A percentile compares a stretch with the other conserved stretches of the same genome.
These are phyloP conservation scores for Acinonyx jubatus DNA, from an alignment of 2,113 vertebrate genomes.

Conservation along the genomic window DNA sequence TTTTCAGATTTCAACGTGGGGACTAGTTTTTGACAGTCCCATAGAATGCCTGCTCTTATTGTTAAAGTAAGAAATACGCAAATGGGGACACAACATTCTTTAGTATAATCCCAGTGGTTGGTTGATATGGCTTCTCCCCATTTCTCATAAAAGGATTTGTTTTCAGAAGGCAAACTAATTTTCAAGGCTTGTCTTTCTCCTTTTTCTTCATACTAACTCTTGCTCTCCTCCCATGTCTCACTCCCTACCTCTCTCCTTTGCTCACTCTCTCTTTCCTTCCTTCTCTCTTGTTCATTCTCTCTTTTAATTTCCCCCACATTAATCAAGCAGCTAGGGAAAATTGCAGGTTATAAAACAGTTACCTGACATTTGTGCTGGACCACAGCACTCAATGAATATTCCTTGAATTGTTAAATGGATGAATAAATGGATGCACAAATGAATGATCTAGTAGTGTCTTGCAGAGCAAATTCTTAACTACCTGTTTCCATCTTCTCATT, in stretches of 20 bases:
- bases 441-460: neutral
- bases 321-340: neutral
- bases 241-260: neutral
- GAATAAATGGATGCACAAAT: neutral
- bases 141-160: neutral
- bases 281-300: neutral
- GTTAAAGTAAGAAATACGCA: conserved; percentile 52
- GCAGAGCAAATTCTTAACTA: neutral
- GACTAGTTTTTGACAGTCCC: neutral
- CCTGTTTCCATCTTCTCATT: neutral
- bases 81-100: neutral
- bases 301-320: neutral
- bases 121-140: neutral
- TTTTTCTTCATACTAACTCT: neutral
- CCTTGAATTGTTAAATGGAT: neutral
- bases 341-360: neutral
- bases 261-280: neutral
- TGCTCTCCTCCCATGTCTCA: neutral
- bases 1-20: neutral
- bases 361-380: neutral
- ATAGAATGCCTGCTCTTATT: neutral
- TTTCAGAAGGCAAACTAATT: conserved; percentile 45
- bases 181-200: neutral
- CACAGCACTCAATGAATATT: neutral
- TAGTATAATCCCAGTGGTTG: neutral